These are phyloP conservation scores for Archilochus colubris DNA, from an alignment of 2,113 vertebrate genomes.

Conservation along the genomic window DNA sequence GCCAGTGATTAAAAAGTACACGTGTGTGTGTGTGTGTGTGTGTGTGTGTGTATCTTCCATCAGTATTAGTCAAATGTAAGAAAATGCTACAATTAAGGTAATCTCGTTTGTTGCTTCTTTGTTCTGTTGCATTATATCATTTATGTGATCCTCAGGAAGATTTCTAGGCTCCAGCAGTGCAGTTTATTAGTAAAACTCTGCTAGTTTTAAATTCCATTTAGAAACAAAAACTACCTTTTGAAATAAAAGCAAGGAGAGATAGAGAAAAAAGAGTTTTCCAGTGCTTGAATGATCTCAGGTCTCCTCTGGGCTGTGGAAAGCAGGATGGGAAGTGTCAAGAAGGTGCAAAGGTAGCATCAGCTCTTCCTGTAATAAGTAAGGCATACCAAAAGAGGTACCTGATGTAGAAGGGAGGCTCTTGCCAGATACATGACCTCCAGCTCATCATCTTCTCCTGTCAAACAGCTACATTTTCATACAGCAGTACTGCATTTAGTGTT, in stretches of 20 bases:
- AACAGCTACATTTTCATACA: not conserved
- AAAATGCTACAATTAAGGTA: not conserved
- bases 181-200: not conserved
- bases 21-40: not conserved
- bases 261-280: not conserved
- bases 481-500: not conserved
- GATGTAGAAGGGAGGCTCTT: not conserved
- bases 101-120: not conserved
- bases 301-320: not conserved
- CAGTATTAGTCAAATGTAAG: not conserved
- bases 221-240: not conserved
- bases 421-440: not conserved
- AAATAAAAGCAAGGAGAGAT: not conserved
- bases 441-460: not conserved
- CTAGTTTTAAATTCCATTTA: not conserved
- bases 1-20: not conserved
- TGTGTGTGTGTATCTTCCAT: not conserved
- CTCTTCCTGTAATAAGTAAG: not conserved
- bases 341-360: not conserved
- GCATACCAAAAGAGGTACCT: not conserved
- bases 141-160: not conserved
- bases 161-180: not conserved
- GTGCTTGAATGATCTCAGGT: not conserved
- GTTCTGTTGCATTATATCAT: not conserved
- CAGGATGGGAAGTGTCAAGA: not conserved